These are phyloP conservation scores for Taphrorychus bicolor DNA, from an alignment of 2,888 invertebrate species.

Conservation along the genomic window DNA sequence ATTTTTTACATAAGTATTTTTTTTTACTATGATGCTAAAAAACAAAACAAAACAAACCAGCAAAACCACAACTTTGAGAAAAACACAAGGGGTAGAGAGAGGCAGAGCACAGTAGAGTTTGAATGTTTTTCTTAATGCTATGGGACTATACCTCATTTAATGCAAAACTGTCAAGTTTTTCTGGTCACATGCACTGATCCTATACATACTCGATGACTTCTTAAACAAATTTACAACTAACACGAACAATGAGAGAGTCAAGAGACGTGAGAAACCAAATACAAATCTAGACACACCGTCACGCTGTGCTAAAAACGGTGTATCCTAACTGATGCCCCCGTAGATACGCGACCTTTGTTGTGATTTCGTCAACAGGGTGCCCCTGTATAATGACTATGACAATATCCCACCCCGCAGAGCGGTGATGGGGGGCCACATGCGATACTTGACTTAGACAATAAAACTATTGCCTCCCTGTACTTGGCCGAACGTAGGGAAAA, in stretches of 20 bases:
- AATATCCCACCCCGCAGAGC: constrained; percentile 27
- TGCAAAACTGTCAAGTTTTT: too few species aligned
- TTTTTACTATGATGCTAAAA: too few species aligned
- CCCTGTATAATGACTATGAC: constrained; percentile 47
- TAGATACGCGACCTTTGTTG: constrained; percentile 45
- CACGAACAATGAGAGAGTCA: constrained; percentile 8
- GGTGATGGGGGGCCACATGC: constrained; percentile 45
- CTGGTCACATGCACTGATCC: too few species aligned
- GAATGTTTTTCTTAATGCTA: too few species aligned
- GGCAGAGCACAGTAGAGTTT: too few species aligned
- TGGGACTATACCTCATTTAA: too few species aligned
- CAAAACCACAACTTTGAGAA: too few species aligned
- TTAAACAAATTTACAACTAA: too few species aligned
- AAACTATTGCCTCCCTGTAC: constrained; percentile 23
- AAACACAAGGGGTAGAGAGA: too few species aligned
- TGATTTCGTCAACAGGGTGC: constrained; percentile 45
- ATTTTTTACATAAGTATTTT: too few species aligned
- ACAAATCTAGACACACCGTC: constrained; percentile 40
- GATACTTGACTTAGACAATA: constrained; percentile 47
- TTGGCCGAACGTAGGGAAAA: neutral
- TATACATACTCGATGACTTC: too few species aligned
- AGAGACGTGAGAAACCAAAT: constrained; percentile 46
- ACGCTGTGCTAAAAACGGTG: constrained; percentile 44
- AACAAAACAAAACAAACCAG: too few species aligned
- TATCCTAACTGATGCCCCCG: constrained; percentile 44